Conservation (phyloP, 2,797 vertebrate species). For the Coregonus ussuriensis region DNA sequence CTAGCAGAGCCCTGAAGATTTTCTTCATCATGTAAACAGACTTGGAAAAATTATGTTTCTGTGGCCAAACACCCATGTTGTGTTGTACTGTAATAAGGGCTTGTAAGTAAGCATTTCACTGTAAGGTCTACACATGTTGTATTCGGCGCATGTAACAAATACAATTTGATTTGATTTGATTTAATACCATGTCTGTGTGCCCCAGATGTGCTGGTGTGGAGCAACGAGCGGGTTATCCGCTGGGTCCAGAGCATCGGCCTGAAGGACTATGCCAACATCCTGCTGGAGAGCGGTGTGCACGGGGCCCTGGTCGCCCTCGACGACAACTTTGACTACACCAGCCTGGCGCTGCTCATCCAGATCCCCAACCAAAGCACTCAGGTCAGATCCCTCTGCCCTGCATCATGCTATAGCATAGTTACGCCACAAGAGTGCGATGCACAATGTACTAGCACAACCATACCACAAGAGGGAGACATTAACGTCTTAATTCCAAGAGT, state of each 20-base stretch:
- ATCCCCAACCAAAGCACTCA: conserved; percentile 98
- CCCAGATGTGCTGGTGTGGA: conserved; percentile 95
- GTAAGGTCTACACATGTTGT: too few relatives aligned
- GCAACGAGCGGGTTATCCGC: conserved; percentile 94
- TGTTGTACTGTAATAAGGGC: not conserved
- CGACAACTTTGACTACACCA: conserved; percentile 98
- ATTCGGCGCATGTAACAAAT: too few relatives aligned
- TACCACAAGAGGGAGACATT: not conserved
- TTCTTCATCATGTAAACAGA: too few relatives aligned
- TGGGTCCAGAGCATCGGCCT: conserved; percentile 98
- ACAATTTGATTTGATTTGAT: too few relatives aligned
- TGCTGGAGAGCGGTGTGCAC: conserved; percentile 96
- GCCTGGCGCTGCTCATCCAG: conserved; percentile 94
- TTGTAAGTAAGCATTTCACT: too few relatives aligned
- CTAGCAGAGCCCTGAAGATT: not conserved
- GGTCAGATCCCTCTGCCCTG: conserved; percentile 66
- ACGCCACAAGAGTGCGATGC: not conserved
- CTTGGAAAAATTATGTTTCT: too few relatives aligned
- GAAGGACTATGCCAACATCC: conserved; percentile 94
- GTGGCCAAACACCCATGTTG: not conserved
- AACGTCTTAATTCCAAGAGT: too few relatives aligned
- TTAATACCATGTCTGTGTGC: not conserved
- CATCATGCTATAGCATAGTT: not conserved
- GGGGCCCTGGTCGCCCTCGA: conserved; percentile 94
- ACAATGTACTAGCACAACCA: not conserved